These are phyloP conservation scores for Corythornis cristatus DNA, from an alignment of 2,113 vertebrate genomes.

Conservation along the genomic window DNA sequence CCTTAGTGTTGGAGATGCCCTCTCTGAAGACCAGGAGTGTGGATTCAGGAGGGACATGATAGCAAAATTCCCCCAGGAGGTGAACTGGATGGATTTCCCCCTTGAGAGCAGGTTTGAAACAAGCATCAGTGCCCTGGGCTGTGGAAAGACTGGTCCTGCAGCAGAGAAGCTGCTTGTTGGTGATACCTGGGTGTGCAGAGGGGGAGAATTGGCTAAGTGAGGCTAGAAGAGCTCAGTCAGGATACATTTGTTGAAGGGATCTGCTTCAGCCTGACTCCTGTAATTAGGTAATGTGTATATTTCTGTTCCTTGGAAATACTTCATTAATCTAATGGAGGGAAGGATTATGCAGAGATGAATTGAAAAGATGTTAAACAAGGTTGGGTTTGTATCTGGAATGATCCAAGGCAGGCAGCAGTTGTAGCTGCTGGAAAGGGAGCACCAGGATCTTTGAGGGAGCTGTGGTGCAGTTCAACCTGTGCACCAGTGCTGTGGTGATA, in stretches of 20 bases:
- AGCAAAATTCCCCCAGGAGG: neutral
- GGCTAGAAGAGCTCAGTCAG: conserved; percentile 44
- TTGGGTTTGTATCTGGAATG: neutral
- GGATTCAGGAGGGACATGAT: neutral
- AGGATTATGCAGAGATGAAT: conserved; percentile 1
- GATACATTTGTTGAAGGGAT: conserved; percentile 34
- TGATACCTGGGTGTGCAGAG: neutral
- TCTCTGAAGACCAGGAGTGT: neutral
- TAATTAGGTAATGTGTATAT: conserved; percentile 38
- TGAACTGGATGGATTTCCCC: neutral
- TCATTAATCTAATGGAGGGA: conserved; percentile 14
- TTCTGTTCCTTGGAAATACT: conserved; percentile 40
- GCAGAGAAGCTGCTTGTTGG: neutral
- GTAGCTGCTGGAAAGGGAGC: neutral
- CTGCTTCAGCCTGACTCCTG: conserved; percentile 39
- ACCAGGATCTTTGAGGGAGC: neutral
- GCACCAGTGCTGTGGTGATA: neutral
- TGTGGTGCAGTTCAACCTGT: neutral
- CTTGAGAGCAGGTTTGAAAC: neutral
- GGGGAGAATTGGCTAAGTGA: neutral
- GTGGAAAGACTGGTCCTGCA: conserved; percentile 30
- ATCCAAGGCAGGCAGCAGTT: neutral
- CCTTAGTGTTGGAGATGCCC: neutral
- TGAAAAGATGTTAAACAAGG: neutral
- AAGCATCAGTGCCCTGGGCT: neutral